These are phyloP conservation scores for Anguilla anguilla DNA, from an alignment of 2,797 vertebrate genomes.

Conservation along the genomic window DNA sequence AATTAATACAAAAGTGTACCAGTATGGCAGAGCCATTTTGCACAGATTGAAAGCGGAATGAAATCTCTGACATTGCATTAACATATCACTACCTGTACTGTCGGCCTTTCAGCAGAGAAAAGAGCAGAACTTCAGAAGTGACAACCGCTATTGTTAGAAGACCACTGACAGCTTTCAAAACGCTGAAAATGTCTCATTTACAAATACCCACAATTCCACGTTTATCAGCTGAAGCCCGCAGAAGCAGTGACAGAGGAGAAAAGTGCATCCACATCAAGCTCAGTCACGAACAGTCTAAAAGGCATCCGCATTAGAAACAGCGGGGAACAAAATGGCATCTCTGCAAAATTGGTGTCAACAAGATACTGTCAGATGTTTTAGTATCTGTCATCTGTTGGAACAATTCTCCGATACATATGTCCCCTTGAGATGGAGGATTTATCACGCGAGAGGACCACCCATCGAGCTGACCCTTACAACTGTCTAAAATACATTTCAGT, in stretches of 20 bases:
- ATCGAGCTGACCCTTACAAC: background rate
- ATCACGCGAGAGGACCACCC: background rate
- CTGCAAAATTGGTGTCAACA: slow-evolving; percentile 15
- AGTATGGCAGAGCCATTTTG: background rate
- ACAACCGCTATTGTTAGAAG: background rate
- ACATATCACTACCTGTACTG: slow-evolving; percentile 30
- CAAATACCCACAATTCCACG: slow-evolving; percentile 8
- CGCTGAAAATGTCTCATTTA: slow-evolving; percentile 21
- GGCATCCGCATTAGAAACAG: background rate
- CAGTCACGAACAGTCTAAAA: slow-evolving; percentile 20
- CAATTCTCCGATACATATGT: slow-evolving; percentile 22
- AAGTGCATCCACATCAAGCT: slow-evolving; percentile 18
- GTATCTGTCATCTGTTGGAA: slow-evolving; percentile 29
- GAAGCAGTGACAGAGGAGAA: slow-evolving; percentile 16
- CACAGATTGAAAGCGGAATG: slow-evolving; percentile 23
- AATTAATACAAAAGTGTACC: background rate
- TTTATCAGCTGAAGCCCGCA: background rate
- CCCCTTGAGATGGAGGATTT: background rate
- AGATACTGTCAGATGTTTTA: slow-evolving; percentile 30
- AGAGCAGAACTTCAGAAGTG: background rate
- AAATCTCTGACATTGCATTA: slow-evolving; percentile 30
- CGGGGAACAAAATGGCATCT: background rate
- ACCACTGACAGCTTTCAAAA: slow-evolving; percentile 31
- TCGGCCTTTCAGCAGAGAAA: background rate
- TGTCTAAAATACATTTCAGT: background rate